A percentile compares a stretch with the other conserved stretches of the same genome.
phyloP scores from a whole-genome alignment of 2,113 vertebrate genomes.

The Neopipo cinnamomea region DNA sequence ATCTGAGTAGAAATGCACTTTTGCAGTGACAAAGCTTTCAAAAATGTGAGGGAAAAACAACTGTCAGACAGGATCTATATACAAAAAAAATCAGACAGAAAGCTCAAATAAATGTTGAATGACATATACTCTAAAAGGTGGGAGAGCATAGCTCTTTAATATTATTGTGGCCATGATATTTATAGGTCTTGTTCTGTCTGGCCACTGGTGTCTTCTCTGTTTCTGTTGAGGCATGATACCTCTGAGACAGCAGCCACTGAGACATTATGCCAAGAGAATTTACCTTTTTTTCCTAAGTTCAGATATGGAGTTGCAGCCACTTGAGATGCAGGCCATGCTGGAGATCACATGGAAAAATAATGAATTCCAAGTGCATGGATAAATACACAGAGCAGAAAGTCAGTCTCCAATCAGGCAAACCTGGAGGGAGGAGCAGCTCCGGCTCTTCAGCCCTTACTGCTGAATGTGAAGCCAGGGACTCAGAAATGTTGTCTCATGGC shows the following conservation, averaged over 20 bases:
- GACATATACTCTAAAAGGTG: neutral
- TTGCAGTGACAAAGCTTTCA: neutral
- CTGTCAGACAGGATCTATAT: neutral
- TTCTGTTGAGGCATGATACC: neutral
- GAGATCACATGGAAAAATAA: neutral
- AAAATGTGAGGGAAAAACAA: neutral
- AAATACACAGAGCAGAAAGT: neutral
- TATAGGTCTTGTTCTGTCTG: neutral
- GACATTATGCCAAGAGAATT: neutral
- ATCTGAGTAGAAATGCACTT: neutral
- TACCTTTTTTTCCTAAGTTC: neutral
- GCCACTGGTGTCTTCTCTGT: neutral
- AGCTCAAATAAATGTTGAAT: neutral
- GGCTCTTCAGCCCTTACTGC: neutral
- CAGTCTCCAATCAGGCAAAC: neutral
- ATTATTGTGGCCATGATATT: neutral
- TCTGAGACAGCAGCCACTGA: neutral
- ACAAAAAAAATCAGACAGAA: neutral
- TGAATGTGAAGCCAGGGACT: neutral
- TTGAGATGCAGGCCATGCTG: neutral
- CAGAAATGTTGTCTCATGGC: neutral
- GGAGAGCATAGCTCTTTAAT: neutral
- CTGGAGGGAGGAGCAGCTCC: neutral
- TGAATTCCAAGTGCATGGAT: neutral
- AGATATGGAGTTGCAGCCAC: neutral